Evolutionary conservation across 1,140 invertebrate genomes (phyloP).

Genomic region (Aphidius ervi): DNA sequence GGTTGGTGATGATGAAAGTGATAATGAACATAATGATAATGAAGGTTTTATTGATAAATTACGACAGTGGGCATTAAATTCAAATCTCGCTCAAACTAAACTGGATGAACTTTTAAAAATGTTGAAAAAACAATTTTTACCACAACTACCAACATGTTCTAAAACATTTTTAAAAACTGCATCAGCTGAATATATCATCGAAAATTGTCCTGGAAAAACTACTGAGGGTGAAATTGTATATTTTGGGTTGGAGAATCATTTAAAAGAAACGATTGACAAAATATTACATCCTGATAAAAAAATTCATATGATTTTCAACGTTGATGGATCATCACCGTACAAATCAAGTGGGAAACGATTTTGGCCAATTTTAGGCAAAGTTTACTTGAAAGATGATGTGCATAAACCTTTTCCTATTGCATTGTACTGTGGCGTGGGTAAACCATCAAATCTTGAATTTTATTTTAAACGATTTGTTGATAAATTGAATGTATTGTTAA

Average conservation of each 20-base stretch:
- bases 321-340: constrained; percentile 10
- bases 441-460: constrained; percentile 9
- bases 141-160: constrained; percentile 17
- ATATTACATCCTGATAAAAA: constrained; percentile 8
- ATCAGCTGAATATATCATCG: constrained; percentile 10
- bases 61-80: constrained; percentile 11
- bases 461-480: constrained; percentile 15
- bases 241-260: constrained; percentile 15
- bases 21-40: not conserved
- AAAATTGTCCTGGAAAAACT: not conserved
- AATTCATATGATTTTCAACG: constrained; percentile 9
- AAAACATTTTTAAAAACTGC: constrained; percentile 23
- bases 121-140: constrained; percentile 18
- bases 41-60: not conserved
- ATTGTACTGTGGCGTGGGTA: constrained; percentile 11
- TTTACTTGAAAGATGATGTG: constrained; percentile 8
- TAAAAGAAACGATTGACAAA: constrained; percentile 10
- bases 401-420: constrained; percentile 19
- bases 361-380: constrained; percentile 21
- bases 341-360: constrained; percentile 16
- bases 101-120: constrained; percentile 18
- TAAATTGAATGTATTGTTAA: constrained; percentile 12
- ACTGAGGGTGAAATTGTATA: constrained; percentile 16
- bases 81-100: constrained; percentile 5
- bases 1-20: too few species aligned